Percentiles rank a stretch among this genome's conserved stretches.
Conservation (phyloP, 1,140 invertebrate species). For the Drosophila varians region DNA sequence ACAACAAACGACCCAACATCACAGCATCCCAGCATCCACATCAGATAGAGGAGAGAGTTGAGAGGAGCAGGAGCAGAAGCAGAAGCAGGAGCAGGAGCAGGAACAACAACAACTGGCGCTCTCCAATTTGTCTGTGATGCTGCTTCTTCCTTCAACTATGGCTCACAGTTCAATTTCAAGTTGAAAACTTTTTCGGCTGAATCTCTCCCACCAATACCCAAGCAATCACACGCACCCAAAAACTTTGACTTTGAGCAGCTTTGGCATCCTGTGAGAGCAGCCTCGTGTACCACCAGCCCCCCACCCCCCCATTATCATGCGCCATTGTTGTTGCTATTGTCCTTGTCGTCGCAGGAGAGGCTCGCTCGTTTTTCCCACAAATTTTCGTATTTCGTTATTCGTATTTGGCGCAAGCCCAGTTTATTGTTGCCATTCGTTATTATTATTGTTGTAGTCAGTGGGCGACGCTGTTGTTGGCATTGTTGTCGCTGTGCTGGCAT, state of each 20-base stretch:
- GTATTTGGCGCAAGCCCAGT: conserved; percentile 77
- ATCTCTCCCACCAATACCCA: conserved; percentile 34
- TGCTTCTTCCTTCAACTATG: conserved; percentile 62
- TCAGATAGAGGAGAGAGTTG: conserved; percentile 19
- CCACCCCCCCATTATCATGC: no score
- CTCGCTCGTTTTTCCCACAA: conserved; percentile 48
- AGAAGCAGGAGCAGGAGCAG: neutral
- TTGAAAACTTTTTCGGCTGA: conserved; percentile 61
- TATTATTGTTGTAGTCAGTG: conserved; percentile 48
- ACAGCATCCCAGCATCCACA: neutral
- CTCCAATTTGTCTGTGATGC: conserved; percentile 69
- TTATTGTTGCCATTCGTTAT: conserved; percentile 68
- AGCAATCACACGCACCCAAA: conserved; percentile 14
- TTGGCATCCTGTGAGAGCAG: conserved; percentile 58
- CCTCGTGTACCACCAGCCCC: no score
- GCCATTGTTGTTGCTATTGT: conserved; percentile 49
- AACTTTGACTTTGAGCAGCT: conserved; percentile 52
- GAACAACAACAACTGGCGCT: conserved; percentile 45
- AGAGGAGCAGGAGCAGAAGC: conserved; percentile 13
- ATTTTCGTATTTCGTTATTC: conserved; percentile 56
- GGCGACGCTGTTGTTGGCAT: conserved; percentile 22
- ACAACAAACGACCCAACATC: conserved; percentile 36
- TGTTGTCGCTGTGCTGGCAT: conserved; percentile 61
- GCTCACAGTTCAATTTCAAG: conserved; percentile 75
- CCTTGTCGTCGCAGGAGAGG: conserved; percentile 40